These are phyloP conservation scores for Ochropleura plecta DNA, from an alignment of 2,888 invertebrate species.

Conservation along the genomic window DNA sequence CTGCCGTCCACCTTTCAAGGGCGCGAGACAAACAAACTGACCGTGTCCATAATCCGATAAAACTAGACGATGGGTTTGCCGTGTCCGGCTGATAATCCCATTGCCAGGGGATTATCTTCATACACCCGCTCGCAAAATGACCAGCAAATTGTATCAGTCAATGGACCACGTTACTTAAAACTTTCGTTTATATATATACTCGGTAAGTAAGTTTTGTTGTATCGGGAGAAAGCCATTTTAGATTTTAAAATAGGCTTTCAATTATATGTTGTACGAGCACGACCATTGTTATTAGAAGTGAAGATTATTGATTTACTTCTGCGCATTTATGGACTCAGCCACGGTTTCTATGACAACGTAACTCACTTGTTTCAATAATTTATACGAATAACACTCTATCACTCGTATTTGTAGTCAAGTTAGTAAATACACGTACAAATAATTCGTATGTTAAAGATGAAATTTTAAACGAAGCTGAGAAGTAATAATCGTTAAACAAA, in stretches of 20 bases:
- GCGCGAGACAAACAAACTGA: slow-evolving; percentile 72
- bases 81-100: slow-evolving; percentile 83
- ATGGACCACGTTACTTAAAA: slow-evolving; percentile 35
- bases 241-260: slow-evolving; percentile 13
- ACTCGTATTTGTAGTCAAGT: too few species aligned
- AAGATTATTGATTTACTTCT: slow-evolving; percentile 16
- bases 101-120: slow-evolving; percentile 81
- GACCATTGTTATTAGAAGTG: slow-evolving; percentile 1
- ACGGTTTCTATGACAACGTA: neutral
- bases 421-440: too few species aligned
- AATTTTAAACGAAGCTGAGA: too few species aligned
- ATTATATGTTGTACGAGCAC: neutral
- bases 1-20: slow-evolving; percentile 67
- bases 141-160: slow-evolving; percentile 65
- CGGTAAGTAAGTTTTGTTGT: slow-evolving; percentile 39
- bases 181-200: slow-evolving; percentile 37
- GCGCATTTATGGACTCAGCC: slow-evolving; percentile 11
- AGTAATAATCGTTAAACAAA: too few species aligned
- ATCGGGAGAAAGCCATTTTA: slow-evolving; percentile 27
- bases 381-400: neutral
- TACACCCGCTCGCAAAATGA: slow-evolving; percentile 69
- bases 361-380: slow-evolving; percentile 6
- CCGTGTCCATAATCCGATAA: slow-evolving; percentile 80
- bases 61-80: slow-evolving; percentile 79
- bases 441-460: too few species aligned